These are phyloP conservation scores for Salarias fasciatus DNA, from an alignment of 2,797 vertebrate genomes.

Conservation along the genomic window DNA sequence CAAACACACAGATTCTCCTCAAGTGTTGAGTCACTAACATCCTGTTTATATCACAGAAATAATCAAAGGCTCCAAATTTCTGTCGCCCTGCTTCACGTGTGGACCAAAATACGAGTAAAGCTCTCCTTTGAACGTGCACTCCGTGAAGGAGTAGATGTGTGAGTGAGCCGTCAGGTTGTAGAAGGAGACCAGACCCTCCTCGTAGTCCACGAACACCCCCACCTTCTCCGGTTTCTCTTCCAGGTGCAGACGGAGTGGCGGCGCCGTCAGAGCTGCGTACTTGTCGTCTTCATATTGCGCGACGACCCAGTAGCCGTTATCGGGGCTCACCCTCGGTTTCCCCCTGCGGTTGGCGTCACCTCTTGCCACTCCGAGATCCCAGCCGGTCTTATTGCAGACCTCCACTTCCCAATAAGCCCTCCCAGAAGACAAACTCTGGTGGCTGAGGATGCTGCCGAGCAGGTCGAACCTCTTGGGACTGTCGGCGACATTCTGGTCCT, in stretches of 20 bases:
- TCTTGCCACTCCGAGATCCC: slow-evolving; percentile 62
- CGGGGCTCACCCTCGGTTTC: slow-evolving; percentile 42
- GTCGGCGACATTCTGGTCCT: slow-evolving; percentile 4
- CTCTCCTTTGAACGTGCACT: slow-evolving; percentile 35
- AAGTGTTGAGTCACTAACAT: not conserved
- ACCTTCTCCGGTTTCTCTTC: slow-evolving; percentile 50
- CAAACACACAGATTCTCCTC: too few relatives aligned
- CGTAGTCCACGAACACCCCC: slow-evolving; percentile 65
- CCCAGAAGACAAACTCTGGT: slow-evolving; percentile 32
- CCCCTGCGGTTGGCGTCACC: slow-evolving; percentile 37
- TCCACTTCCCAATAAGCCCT: slow-evolving; percentile 61
- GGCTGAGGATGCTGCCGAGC: slow-evolving; percentile 44
- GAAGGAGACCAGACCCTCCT: slow-evolving; percentile 63
- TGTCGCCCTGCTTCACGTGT: slow-evolving; percentile 28
- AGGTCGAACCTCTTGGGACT: slow-evolving; percentile 43
- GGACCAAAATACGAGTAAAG: slow-evolving; percentile 72
- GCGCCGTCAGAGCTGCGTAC: slow-evolving; percentile 44
- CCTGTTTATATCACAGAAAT: slow-evolving; percentile 33
- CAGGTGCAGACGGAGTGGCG: slow-evolving; percentile 2
- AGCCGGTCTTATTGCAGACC: slow-evolving; percentile 45
- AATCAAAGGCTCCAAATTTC: slow-evolving; percentile 53
- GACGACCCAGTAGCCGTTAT: slow-evolving; percentile 57
- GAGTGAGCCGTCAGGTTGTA: slow-evolving; percentile 45
- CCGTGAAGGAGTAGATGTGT: slow-evolving; percentile 59
- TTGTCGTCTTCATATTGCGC: slow-evolving; percentile 52